These are phyloP conservation scores for Stichopus chloronotus DNA, from an alignment of 35 echinoderm and acorn worm species.

Conservation along the genomic window DNA sequence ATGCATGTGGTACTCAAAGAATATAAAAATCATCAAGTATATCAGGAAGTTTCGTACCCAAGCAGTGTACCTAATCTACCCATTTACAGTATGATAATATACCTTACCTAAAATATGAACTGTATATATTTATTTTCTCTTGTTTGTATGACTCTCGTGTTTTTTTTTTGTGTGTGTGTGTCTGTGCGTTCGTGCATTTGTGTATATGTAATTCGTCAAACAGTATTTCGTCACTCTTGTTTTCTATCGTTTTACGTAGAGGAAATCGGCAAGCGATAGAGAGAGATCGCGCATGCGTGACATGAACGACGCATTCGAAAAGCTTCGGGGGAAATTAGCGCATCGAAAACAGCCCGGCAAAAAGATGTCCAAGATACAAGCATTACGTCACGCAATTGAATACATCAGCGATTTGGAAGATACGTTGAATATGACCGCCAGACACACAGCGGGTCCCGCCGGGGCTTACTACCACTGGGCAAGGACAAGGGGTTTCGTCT, in stretches of 20 bases:
- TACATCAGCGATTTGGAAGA: conserved; percentile 96
- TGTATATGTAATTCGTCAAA: no score
- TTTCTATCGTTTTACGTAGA: neutral
- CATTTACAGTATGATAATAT: no score
- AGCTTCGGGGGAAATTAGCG: conserved; percentile 79
- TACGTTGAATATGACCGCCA: conserved; percentile 86
- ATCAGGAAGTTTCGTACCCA: no score
- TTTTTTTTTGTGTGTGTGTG: no score
- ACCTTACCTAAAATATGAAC: no score
- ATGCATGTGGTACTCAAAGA: no score
- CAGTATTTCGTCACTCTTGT: neutral
- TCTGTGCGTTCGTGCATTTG: no score
- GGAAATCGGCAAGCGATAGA: conserved; percentile 94
- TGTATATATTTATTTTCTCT: no score
- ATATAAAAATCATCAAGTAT: no score
- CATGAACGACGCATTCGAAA: conserved; percentile 98
- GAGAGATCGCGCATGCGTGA: conserved; percentile 97
- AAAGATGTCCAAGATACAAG: conserved; percentile 98
- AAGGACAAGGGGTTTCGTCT: conserved; percentile 93
- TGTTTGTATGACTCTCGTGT: no score
- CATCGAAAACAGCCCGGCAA: conserved; percentile 94
- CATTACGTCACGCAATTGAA: conserved; percentile 89
- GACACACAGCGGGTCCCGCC: conserved; percentile 66
- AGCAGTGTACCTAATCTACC: no score
- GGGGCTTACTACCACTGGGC: conserved; percentile 98